Base-by-base conservation (phyloP, 2,797 vertebrate genomes). In the Botia almorhae region DNA sequence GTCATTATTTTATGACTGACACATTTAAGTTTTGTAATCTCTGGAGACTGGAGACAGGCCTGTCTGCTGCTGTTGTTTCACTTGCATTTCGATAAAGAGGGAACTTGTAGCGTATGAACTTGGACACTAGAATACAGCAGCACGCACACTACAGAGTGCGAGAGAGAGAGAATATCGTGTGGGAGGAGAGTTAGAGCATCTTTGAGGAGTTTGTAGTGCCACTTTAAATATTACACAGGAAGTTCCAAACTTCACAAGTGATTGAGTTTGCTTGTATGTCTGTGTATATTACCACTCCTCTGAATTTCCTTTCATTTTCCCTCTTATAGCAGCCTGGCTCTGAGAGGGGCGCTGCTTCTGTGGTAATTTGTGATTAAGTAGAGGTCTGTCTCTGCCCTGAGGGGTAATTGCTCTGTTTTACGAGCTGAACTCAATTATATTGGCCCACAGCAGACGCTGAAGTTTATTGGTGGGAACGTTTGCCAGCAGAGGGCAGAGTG, bases 401-500 rank as follows among this genome's bases (percentile, higher is more conserved):
- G 85, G 23, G 82, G 87, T 91, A 92, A 91, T 91, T 87, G 83
- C 81, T 80, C 82, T 82, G 78, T 82, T 86, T 87, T 90, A 88
- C 80, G 60, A 88, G 84, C 87, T 87, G 83, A 89, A 90, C 87
- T 88, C 87, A 84, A 90, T 92, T 89, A 91, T n/a, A 71, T 76
- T 73, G 69, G 82, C 86, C 65, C 86, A 84, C 79, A 46, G 43
- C 48, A 21, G 48, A 69, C 14, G 4, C 33, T 19, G 13, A 0
- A 14, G 10, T 7, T 29, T 46, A 74, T 86, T 82, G 83, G 17
- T 72, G 17, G 7, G 43, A 0, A 0, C 0, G 1, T 76, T 72
- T 14, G 67, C 85, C 96, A 94, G 87, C 81, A 95, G 95, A 92
- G 92, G 93, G 94, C 93, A 94, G 26, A 63, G 83, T 83, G 86